Conservation (phyloP, 2,888 invertebrate species). For the Amphimallon solstitiale region DNA sequence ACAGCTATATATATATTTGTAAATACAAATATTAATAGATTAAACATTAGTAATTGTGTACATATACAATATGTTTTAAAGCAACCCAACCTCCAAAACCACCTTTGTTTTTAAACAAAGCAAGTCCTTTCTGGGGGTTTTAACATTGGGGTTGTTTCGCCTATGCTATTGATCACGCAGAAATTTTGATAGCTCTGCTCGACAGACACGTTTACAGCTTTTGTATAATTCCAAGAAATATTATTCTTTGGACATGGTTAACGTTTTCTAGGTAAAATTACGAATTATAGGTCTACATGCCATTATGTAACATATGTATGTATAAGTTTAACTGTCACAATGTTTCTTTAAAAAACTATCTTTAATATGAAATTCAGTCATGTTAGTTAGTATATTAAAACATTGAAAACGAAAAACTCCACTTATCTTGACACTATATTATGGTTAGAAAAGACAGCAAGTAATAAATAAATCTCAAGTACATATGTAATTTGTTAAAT, state of each 20-base stretch:
- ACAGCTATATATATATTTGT: too few relatives aligned
- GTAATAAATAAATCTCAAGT: too few relatives aligned
- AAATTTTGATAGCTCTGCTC: conserved; percentile 16
- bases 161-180: conserved; percentile 22
- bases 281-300: background rate
- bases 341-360: conserved; percentile 2
- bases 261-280: conserved; percentile 1
- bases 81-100: background rate
- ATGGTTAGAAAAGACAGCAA: too few relatives aligned
- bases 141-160: conserved; percentile 9
- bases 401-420: too few relatives aligned
- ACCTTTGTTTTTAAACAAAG: conserved; percentile 24
- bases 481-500: too few relatives aligned
- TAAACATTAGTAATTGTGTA: too few relatives aligned
- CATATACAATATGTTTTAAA: background rate
- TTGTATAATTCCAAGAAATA: background rate
- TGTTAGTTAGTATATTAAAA: too few relatives aligned
- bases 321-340: background rate
- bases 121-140: conserved; percentile 1
- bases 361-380: background rate
- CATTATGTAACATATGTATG: conserved; percentile 17
- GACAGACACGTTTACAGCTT: conserved; percentile 1
- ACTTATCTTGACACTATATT: too few relatives aligned
- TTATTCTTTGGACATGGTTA: conserved; percentile 2
- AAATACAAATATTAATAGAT: too few relatives aligned